A percentile compares a stretch with the other conserved stretches of the same genome.
Conservation (phyloP, 2,888 invertebrate species). For the Drosophila anomalipes region DNA sequence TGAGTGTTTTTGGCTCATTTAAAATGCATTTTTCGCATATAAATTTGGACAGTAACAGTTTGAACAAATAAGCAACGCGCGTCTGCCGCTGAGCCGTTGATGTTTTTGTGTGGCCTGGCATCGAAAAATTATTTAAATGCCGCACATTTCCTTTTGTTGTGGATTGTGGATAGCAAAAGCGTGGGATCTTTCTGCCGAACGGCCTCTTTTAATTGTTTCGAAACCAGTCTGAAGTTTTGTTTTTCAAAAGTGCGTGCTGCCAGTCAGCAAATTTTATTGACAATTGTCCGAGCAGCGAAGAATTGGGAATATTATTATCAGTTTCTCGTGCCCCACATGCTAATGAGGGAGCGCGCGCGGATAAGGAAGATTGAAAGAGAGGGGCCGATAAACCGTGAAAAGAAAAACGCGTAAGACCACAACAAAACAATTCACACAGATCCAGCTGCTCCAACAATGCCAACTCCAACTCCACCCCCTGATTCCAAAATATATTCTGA, state of each 20-base stretch:
- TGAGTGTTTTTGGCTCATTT: constrained; percentile 48
- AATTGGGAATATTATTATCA: constrained; percentile 59
- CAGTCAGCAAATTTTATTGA: constrained; percentile 68
- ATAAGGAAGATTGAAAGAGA: neutral
- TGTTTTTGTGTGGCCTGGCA: constrained; percentile 61
- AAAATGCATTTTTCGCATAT: constrained; percentile 77
- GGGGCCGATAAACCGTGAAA: constrained; percentile 55
- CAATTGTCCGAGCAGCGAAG: constrained; percentile 63
- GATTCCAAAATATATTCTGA: constrained; percentile 12
- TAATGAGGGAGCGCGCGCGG: constrained; percentile 58
- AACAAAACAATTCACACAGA: constrained; percentile 58
- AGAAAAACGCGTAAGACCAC: constrained; percentile 62
- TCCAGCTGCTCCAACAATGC: constrained; percentile 42
- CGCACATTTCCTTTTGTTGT: constrained; percentile 58
- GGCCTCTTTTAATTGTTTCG: constrained; percentile 60
- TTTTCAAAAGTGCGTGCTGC: constrained; percentile 64
- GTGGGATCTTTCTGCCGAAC: constrained; percentile 62
- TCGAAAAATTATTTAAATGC: constrained; percentile 73
- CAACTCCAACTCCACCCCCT: constrained; percentile 13
- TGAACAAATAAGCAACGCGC: constrained; percentile 65
- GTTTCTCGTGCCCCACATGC: constrained; percentile 72
- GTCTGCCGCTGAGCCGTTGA: constrained; percentile 5
- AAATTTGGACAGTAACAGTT: constrained; percentile 67
- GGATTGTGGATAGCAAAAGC: constrained; percentile 49
- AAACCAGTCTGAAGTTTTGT: constrained; percentile 53